Evolutionary conservation across 2,113 vertebrate species (phyloP).

Genomic region (Galbula dea): DNA sequence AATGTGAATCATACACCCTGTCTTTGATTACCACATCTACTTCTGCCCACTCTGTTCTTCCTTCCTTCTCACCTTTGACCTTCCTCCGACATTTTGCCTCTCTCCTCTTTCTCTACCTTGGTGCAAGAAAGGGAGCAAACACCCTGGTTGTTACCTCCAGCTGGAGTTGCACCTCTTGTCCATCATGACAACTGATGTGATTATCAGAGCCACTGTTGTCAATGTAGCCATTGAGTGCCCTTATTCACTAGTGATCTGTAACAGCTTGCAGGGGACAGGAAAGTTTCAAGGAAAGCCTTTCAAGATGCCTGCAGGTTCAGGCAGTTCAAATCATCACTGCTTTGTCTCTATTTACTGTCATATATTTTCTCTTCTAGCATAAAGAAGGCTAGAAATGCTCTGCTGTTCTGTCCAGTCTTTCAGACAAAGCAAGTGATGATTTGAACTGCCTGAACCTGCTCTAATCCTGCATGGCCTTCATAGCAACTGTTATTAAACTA

Average conservation of each 20-base stretch:
- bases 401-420: background rate
- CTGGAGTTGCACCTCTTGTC: background rate
- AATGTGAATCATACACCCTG: accelerated
- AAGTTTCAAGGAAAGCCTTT: background rate
- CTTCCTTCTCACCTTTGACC: background rate
- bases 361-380: background rate
- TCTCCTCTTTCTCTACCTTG: background rate
- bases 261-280: background rate
- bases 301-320: conserved; percentile 5
- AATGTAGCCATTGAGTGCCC: background rate
- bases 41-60: background rate
- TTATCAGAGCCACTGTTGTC: background rate
- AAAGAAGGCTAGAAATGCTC: background rate
- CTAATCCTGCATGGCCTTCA: background rate
- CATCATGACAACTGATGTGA: background rate
- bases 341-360: background rate
- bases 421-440: background rate
- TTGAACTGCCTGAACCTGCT: too few relatives aligned
- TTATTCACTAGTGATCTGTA: background rate
- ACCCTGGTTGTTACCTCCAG: background rate
- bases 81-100: background rate
- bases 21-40: background rate
- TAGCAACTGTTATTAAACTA: background rate
- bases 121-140: background rate
- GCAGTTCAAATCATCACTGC: background rate